These are phyloP conservation scores for Cerceris ruficornis DNA, from an alignment of 2,888 invertebrate species.

Conservation along the genomic window DNA sequence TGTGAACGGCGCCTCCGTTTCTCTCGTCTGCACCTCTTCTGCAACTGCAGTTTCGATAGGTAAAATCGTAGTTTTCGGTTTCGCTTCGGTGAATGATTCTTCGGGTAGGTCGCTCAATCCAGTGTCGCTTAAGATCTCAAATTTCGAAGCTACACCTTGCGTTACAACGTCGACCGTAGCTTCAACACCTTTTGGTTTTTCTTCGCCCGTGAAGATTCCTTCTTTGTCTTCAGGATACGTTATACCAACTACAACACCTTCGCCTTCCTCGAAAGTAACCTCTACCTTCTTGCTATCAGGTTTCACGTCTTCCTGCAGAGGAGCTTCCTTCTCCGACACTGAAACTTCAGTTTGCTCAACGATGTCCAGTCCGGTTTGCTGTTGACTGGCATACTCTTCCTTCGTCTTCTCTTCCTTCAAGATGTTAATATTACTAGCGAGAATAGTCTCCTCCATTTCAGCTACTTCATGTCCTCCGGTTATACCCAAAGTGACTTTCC, in stretches of 20 bases:
- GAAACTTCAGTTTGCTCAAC: constrained; percentile 82
- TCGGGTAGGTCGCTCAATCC: constrained; percentile 64
- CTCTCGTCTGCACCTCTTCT: constrained; percentile 75
- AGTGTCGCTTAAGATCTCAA: constrained; percentile 72
- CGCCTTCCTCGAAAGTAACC: constrained; percentile 83
- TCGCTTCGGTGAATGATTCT: constrained; percentile 59
- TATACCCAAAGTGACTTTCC: constrained; percentile 66
- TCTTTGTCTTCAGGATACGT: constrained; percentile 80
- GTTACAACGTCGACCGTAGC: constrained; percentile 73
- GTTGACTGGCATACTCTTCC: constrained; percentile 70
- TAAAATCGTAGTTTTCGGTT: constrained; percentile 70
- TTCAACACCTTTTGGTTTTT: constrained; percentile 67
- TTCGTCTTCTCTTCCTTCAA: constrained; percentile 78
- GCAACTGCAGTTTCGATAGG: constrained; percentile 73
- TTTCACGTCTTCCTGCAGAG: constrained; percentile 79
- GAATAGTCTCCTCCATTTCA: constrained; percentile 74
- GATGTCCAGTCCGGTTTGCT: constrained; percentile 81
- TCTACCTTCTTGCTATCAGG: constrained; percentile 84
- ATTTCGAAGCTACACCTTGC: constrained; percentile 72
- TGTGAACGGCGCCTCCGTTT: constrained; percentile 73
- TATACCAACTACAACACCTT: constrained; percentile 84
- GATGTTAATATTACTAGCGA: constrained; percentile 67
- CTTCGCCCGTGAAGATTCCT: constrained; percentile 63
- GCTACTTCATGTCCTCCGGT: constrained; percentile 75
- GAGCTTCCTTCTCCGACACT: constrained; percentile 83